Evolutionary conservation across 2,888 invertebrate species (phyloP).

Genomic region (Drosophila testacea): DNA sequence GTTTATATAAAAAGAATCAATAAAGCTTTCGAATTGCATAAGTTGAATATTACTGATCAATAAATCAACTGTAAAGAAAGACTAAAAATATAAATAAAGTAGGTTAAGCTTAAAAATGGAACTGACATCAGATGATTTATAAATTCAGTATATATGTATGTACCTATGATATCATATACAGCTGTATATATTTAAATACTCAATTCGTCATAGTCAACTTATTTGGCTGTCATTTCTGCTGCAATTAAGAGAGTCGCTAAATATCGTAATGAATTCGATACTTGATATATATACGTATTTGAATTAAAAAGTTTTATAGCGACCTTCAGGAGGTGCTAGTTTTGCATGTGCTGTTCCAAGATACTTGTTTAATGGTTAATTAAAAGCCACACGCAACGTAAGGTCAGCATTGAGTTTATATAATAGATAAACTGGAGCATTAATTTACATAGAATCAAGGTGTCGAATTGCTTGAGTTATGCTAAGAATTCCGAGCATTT

Average conservation of each 20-base stretch:
- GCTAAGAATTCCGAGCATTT: slow-evolving; percentile 2
- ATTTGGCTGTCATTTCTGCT: slow-evolving; percentile 41
- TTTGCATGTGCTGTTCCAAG: slow-evolving; percentile 13
- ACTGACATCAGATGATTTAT: neutral
- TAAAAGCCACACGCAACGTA: slow-evolving; percentile 49
- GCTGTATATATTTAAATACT: slow-evolving; percentile 17
- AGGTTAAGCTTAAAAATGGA: neutral
- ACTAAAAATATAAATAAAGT: slow-evolving; percentile 8
- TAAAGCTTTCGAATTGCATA: neutral
- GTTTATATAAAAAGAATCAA: neutral
- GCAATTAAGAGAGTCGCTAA: slow-evolving; percentile 34
- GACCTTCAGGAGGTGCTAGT: slow-evolving; percentile 47
- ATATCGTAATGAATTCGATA: slow-evolving; percentile 24
- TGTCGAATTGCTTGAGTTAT: slow-evolving; percentile 4
- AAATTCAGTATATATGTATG: neutral
- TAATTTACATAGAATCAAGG: slow-evolving; percentile 49
- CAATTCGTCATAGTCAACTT: slow-evolving; percentile 38
- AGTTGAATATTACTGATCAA: neutral
- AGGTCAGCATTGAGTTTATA: slow-evolving; percentile 47
- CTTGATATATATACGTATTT: slow-evolving; percentile 3
- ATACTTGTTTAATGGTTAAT: slow-evolving; percentile 45
- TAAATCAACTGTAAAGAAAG: neutral
- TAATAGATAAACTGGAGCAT: slow-evolving; percentile 48
- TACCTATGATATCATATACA: slow-evolving; percentile 11
- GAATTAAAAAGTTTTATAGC: slow-evolving; percentile 7